A percentile compares a stretch with the other conserved stretches of the same genome.
Evolutionary conservation across 2,113 vertebrate genomes (phyloP).

Genomic region (Saccopteryx leptura): DNA sequence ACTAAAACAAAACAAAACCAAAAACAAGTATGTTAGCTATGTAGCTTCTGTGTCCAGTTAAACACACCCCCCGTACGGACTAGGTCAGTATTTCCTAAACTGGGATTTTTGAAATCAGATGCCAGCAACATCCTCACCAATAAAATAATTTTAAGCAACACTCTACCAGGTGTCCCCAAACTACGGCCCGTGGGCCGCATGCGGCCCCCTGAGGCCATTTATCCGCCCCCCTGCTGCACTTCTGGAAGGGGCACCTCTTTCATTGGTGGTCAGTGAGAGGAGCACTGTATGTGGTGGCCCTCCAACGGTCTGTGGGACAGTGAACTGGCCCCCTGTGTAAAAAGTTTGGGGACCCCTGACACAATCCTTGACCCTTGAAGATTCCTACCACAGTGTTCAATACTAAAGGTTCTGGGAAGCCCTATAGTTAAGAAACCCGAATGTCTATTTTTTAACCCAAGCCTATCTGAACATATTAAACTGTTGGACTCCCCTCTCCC

Average conservation of each 20-base stretch:
- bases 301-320: too few relatives aligned
- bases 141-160: neutral
- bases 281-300: too few relatives aligned
- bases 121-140: neutral
- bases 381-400: neutral
- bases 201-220: too few relatives aligned
- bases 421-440: neutral
- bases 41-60: neutral
- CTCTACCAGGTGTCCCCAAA: too few relatives aligned
- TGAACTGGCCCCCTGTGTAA: too few relatives aligned
- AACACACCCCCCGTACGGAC: neutral
- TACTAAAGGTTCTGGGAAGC: neutral
- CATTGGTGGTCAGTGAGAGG: too few relatives aligned
- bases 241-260: too few relatives aligned
- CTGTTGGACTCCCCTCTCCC: too few relatives aligned
- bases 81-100: neutral
- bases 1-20: neutral
- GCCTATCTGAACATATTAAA: neutral
- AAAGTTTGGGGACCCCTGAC: too few relatives aligned
- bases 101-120: neutral
- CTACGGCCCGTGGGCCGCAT: too few relatives aligned
- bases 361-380: neutral
- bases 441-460: neutral
- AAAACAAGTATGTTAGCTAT: neutral
- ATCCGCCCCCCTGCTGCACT: too few relatives aligned